Percentiles rank a stretch among this genome's conserved stretches.
phyloP scores from a whole-genome alignment of 2,888 invertebrate species.

The Cenopis cana region DNA sequence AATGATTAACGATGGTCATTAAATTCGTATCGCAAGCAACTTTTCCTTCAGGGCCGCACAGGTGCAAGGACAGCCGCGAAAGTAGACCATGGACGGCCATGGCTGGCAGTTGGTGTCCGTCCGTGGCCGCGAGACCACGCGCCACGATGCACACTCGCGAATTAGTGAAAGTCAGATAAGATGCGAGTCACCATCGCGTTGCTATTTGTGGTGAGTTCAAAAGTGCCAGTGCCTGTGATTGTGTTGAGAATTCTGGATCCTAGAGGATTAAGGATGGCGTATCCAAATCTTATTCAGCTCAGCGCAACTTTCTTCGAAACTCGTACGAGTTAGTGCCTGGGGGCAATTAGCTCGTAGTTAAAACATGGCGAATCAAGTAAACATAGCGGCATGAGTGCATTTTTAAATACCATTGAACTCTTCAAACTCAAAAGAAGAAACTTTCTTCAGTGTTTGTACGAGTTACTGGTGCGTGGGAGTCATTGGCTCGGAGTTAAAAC shows the following conservation, averaged over 20 bases:
- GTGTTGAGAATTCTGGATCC: not conserved
- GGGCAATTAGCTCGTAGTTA: not conserved
- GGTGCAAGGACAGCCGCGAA: conserved; percentile 67
- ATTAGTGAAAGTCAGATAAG: conserved; percentile 82
- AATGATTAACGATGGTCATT: conserved; percentile 23
- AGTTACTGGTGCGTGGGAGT: not conserved
- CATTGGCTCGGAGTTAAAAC: not conserved
- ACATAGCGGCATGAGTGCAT: not conserved
- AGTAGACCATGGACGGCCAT: conserved; percentile 44
- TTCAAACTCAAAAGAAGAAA: not conserved
- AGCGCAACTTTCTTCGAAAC: conserved; percentile 13
- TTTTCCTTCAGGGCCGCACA: conserved; percentile 64
- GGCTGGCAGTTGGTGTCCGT: conserved; percentile 66
- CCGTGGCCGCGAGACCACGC: conserved; percentile 67
- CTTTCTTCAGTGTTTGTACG: not conserved
- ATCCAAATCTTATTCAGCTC: not conserved
- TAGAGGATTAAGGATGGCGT: not conserved
- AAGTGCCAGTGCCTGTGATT: conserved; percentile 65
- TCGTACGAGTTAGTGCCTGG: conserved; percentile 1
- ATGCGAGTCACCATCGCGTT: conserved; percentile 81
- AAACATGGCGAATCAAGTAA: conserved; percentile 3
- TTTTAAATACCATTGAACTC: not conserved
- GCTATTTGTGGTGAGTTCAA: conserved; percentile 83
- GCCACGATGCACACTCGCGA: conserved; percentile 70
- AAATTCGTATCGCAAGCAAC: conserved; percentile 52